These are phyloP conservation scores for Pygmarrhopalites habei DNA, from an alignment of 1,140 invertebrate genomes.

Conservation along the genomic window DNA sequence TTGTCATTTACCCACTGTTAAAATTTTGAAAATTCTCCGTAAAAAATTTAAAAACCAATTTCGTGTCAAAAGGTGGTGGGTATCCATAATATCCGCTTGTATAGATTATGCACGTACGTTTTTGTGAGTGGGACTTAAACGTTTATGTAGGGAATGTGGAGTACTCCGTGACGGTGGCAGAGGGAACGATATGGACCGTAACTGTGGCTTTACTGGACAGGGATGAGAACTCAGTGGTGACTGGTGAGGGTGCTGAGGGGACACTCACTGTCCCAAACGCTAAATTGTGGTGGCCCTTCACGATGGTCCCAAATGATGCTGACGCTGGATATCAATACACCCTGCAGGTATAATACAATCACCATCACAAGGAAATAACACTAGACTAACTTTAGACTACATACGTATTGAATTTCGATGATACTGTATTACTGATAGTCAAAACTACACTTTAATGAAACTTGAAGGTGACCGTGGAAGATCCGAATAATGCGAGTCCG, in stretches of 20 bases:
- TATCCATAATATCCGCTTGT: too few species aligned
- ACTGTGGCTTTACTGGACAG: constrained; percentile 40
- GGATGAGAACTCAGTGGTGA: constrained; percentile 35
- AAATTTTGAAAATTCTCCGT: too few species aligned
- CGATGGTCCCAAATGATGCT: constrained; percentile 43
- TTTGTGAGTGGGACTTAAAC: too few species aligned
- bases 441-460: too few species aligned
- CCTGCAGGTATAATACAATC: constrained; percentile 48
- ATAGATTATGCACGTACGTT: too few species aligned
- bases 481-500: neutral
- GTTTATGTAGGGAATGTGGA: neutral
- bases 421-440: too few species aligned
- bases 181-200: neutral
- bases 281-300: constrained; percentile 54
- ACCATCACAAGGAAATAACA: too few species aligned
- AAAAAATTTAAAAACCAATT: too few species aligned
- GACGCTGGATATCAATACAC: constrained; percentile 49
- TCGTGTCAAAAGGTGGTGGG: too few species aligned
- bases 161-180: constrained; percentile 2
- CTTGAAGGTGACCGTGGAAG: constrained; percentile 28
- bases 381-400: too few species aligned
- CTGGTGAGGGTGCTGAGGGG: constrained; percentile 12
- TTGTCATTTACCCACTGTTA: too few species aligned
- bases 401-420: too few species aligned
- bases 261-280: constrained; percentile 40